These are phyloP conservation scores for Bombus haemorrhoidalis DNA, from an alignment of 1,140 invertebrate species.

Conservation along the genomic window DNA sequence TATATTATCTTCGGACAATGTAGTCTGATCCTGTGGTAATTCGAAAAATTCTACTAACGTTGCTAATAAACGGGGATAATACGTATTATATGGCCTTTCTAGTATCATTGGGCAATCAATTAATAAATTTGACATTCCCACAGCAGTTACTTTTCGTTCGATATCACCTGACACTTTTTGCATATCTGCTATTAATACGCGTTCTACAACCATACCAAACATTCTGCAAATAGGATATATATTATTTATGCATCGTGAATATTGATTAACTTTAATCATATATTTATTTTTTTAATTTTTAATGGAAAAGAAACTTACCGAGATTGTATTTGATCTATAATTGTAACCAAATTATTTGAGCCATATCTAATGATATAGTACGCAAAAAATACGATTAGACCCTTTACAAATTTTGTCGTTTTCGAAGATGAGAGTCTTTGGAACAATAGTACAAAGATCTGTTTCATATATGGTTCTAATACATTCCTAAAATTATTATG, in stretches of 20 bases:
- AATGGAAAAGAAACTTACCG: constrained; percentile 84
- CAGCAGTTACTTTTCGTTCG: constrained; percentile 94
- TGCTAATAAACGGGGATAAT: constrained; percentile 87
- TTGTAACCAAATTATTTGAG: constrained; percentile 87
- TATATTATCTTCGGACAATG: constrained; percentile 91
- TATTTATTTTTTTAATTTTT: background rate
- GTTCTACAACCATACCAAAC: constrained; percentile 97
- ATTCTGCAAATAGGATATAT: constrained; percentile 85
- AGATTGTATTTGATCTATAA: constrained; percentile 93
- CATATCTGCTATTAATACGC: constrained; percentile 92
- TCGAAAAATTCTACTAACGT: constrained; percentile 94
- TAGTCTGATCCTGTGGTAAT: constrained; percentile 91
- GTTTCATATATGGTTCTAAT: constrained; percentile 90
- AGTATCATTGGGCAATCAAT: constrained; percentile 88
- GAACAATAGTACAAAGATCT: constrained; percentile 95
- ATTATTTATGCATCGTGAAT: constrained; percentile 52
- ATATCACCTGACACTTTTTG: constrained; percentile 92
- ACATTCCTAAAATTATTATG: constrained; percentile 81
- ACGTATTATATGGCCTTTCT: constrained; percentile 85
- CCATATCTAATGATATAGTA: constrained; percentile 92
- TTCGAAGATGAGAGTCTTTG: constrained; percentile 95
- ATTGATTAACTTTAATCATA: background rate
- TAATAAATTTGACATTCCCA: constrained; percentile 93
- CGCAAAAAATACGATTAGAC: constrained; percentile 94
- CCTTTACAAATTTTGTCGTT: constrained; percentile 96